Percentiles rank a stretch among this genome's conserved stretches.
phyloP scores from a whole-genome alignment of 2,797 vertebrate species.

The Arremon aurantiirostris region DNA sequence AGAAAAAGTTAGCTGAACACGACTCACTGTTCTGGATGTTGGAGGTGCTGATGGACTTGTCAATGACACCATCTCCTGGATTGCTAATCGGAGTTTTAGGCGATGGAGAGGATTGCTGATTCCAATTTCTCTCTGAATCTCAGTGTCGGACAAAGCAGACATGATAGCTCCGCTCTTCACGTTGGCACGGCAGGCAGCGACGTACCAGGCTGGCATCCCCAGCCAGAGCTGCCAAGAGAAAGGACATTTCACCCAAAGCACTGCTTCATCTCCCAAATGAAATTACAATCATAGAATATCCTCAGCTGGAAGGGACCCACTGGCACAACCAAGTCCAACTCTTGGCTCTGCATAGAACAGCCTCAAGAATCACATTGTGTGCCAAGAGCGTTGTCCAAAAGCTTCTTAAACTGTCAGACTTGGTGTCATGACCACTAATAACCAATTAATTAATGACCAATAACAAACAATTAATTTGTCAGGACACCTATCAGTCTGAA shows the following conservation, averaged over 20 bases:
- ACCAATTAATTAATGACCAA: background rate
- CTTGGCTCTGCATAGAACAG: background rate
- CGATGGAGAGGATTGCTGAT: constrained; percentile 97
- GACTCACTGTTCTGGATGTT: constrained; percentile 96
- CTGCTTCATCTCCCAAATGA: background rate
- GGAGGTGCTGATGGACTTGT: constrained; percentile 96
- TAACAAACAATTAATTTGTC: background rate
- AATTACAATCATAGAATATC: background rate
- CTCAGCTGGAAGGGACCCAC: background rate
- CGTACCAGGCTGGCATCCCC: constrained; percentile 98
- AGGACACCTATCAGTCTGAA: background rate
- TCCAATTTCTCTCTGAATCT: constrained; percentile 97
- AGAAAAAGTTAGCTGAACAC: background rate
- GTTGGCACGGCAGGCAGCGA: constrained; percentile 95
- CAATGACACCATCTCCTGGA: constrained; percentile 98
- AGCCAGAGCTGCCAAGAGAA: constrained; percentile 85
- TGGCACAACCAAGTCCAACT: background rate
- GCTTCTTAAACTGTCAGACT: background rate
- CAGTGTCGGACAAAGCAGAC: constrained; percentile 95
- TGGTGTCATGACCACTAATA: background rate
- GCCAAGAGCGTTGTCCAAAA: background rate
- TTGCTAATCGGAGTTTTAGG: constrained; percentile 93
- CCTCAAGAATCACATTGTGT: background rate
- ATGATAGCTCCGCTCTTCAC: constrained; percentile 98
- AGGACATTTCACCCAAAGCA: background rate